phyloP scores from a whole-genome alignment of 2,888 invertebrate species.

The Habrosyne pyritoides region DNA sequence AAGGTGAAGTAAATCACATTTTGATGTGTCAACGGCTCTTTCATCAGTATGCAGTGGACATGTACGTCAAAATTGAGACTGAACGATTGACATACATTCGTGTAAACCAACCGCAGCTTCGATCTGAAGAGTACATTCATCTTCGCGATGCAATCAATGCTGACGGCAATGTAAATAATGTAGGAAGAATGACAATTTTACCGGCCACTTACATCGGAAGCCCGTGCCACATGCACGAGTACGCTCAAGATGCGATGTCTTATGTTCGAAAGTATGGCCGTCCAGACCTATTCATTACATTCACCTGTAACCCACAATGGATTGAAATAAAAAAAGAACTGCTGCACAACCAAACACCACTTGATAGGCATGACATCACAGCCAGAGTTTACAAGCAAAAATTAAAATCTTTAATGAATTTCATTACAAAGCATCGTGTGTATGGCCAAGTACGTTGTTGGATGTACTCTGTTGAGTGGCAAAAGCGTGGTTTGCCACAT shows the following conservation, averaged over 20 bases:
- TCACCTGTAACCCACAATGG: conserved; percentile 6
- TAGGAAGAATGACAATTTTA: neutral
- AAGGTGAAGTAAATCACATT: conserved; percentile 15
- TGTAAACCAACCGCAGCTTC: too few species aligned
- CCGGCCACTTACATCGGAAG: neutral
- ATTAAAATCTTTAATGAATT: too few species aligned
- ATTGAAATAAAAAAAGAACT: too few species aligned
- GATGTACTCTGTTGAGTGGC: too few species aligned
- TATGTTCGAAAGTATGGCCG: neutral
- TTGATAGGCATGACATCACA: too few species aligned
- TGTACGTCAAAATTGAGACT: too few species aligned
- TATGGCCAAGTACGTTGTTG: too few species aligned
- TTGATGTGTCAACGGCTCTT: conserved; percentile 16
- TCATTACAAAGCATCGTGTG: too few species aligned
- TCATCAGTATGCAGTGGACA: conserved; percentile 18
- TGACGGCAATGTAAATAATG: neutral
- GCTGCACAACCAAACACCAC: too few species aligned
- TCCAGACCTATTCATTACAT: conserved; percentile 9
- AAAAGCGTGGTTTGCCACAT: too few species aligned
- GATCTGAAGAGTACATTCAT: neutral
- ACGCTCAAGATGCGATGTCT: neutral
- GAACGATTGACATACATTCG: conserved; percentile 17
- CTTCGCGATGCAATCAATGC: neutral
- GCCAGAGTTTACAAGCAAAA: too few species aligned
- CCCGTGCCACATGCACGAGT: neutral